Conservation (phyloP, 2,888 invertebrate genomes). For the Kuschelorhynchus macadamiae region DNA sequence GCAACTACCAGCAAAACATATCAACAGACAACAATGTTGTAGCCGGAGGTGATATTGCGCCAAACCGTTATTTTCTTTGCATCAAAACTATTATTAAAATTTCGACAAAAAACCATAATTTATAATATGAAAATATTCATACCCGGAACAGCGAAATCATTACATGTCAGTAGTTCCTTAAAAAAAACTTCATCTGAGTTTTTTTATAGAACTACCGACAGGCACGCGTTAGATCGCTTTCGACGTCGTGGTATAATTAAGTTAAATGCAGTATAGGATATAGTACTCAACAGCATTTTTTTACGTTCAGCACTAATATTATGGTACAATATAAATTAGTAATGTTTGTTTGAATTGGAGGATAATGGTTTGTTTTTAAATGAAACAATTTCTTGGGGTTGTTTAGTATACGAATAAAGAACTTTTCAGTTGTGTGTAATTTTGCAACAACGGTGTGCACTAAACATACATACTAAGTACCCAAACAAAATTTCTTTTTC, state of each 20-base stretch:
- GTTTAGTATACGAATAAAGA: no score
- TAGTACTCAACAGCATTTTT: constrained; percentile 5
- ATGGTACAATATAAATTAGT: no score
- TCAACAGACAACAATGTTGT: constrained; percentile 1
- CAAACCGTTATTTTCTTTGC: constrained; percentile 3
- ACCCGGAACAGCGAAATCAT: not conserved
- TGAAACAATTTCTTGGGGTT: no score
- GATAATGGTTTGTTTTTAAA: no score
- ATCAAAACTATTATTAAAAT: constrained; percentile 13
- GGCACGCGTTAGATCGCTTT: constrained; percentile 9
- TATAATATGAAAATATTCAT: constrained; percentile 1
- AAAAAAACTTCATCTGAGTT: no score
- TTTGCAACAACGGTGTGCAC: no score
- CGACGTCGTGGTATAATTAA: not conserved
- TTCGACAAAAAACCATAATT: constrained; percentile 4
- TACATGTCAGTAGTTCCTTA: not conserved
- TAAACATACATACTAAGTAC: no score
- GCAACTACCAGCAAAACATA: constrained; percentile 2
- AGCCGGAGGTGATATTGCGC: not conserved
- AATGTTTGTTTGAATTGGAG: no score
- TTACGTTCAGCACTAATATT: no score
- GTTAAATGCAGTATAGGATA: constrained; percentile 14
- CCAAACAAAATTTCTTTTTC: no score
- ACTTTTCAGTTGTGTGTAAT: no score
- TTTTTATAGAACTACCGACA: constrained; percentile 3